Base-by-base conservation (phyloP, 2,888 invertebrate genomes). In the Hyposoter dolosus region DNA sequence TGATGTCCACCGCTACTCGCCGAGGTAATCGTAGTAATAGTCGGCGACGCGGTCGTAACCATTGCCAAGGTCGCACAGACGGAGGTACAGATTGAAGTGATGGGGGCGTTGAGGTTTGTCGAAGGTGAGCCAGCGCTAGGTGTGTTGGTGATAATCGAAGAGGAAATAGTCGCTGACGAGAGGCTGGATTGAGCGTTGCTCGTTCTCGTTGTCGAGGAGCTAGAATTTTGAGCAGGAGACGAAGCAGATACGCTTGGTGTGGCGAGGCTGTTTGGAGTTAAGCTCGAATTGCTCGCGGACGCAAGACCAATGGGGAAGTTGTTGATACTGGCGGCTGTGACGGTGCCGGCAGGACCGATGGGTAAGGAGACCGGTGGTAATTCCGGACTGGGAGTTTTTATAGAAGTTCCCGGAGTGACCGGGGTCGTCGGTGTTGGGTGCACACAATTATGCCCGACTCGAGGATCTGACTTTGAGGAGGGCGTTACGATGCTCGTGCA, bases 391-490 rank as follows among this genome's bases (percentile, higher is more conserved):
- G 81, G 92, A 9, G 89, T 90, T 76, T 90, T 90, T 6, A 89
- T 82, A 1, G 89, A 80, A 90, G 87, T 88, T 40, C 89, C 89
- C 6, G 94, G 93, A 9, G 94, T 94, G 45, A 94, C 91, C 10
- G 93, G 94, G 0, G 94, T 92, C 50, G 93, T 89, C 1, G 94
- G 92, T 10, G 91, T 91, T 50, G 93, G 93, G 78, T 93, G 93
- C 53, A 93, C 88, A 65, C 92, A 93, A 80, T 92, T 93, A 75
- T 92, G 93, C 78, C 88, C 88, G 45, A 88, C 5, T 17, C 92
- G 90, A 19, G 91, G 90, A 75, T 93, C 93, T 23, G 90, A 77
- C 83, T 92, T 93, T 23, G 91, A 86, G 68, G 90, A 63, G 10
- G 89, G 85, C 75, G 90, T 82, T 0, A 88, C 83, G 5, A 86